phyloP scores from a whole-genome alignment of 2,888 invertebrate species.

The Ectemnius lituratus region DNA sequence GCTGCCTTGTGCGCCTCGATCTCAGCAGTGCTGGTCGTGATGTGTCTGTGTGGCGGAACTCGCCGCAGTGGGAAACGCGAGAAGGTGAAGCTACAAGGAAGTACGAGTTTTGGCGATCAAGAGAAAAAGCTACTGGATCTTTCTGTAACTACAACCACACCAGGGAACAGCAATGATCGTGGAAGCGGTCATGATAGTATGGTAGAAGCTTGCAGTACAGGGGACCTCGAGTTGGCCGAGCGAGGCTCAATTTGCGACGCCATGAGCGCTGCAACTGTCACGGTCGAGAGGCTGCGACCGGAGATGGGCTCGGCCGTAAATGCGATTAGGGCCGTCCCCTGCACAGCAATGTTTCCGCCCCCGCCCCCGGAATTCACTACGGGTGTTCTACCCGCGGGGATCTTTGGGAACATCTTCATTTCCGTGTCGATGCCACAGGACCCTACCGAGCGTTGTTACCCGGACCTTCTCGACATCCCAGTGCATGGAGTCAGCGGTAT shows the following conservation, averaged over 20 bases:
- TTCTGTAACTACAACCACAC: conserved; percentile 84
- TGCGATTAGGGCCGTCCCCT: conserved; percentile 75
- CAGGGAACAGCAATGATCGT: conserved; percentile 72
- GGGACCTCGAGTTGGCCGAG: conserved; percentile 71
- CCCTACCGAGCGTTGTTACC: conserved; percentile 86
- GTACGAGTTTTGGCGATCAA: conserved; percentile 91
- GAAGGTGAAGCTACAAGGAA: conserved; percentile 86
- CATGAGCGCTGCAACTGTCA: conserved; percentile 77
- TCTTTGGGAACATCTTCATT: conserved; percentile 89
- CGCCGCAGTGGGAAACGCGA: conserved; percentile 79
- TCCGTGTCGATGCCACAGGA: conserved; percentile 89
- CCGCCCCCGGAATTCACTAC: conserved; percentile 79
- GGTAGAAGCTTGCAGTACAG: conserved; percentile 69
- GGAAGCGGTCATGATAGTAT: conserved; percentile 66
- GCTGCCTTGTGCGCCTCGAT: conserved; percentile 82
- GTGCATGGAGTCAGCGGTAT: conserved; percentile 64
- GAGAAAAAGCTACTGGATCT: conserved; percentile 92
- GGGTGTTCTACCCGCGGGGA: conserved; percentile 77
- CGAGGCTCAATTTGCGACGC: conserved; percentile 68
- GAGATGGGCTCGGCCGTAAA: conserved; percentile 58
- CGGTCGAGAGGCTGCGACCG: conserved; percentile 73
- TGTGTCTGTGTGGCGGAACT: conserved; percentile 80
- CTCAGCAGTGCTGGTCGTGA: conserved; percentile 81
- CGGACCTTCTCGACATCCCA: conserved; percentile 88
- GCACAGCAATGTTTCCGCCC: conserved; percentile 77